Base-by-base conservation (phyloP, 2,888 invertebrate species). In the Sabatieria punctata region DNA sequence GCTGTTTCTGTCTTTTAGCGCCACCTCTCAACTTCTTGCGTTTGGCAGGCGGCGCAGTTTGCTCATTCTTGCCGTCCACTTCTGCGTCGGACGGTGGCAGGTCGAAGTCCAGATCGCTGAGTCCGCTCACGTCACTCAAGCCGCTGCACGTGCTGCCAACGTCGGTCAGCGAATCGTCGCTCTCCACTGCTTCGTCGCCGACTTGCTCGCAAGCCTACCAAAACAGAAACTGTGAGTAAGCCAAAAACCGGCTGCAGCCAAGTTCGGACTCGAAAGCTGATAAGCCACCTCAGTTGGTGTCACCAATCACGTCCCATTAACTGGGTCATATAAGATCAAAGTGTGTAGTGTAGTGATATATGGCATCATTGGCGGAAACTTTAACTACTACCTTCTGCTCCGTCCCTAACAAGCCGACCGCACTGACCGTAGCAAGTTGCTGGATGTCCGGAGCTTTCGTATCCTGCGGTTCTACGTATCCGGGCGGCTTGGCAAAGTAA, bases 401-500 rank as follows among this genome's bases (percentile, higher is more conserved):
- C n/a, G n/a, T n/a, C n/a, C n/a, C n/a, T n/a, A n/a, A n/a, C n/a
- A n/a, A n/a, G n/a, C n/a, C n/a, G n/a, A n/a, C n/a, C n/a, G n/a
- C n/a, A n/a, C n/a, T n/a, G n/a, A n/a, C n/a, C n/a, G n/a, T n/a
- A n/a, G n/a, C n/a, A n/a, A n/a, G n/a, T n/a, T n/a, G n/a, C n/a
- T n/a, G n/a, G n/a, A n/a, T n/a, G n/a, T n/a, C n/a, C n/a, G n/a
- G n/a, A n/a, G n/a, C n/a, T n/a, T n/a, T n/a, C n/a, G n/a, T n/a
- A n/a, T n/a, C n/a, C n/a, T n/a, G n/a, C n/a, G n/a, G 13, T 39
- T n/a, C 18, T 13, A 23, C 56, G 42, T 55, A 61, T 19, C 58
- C 59, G 4, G 60, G 57, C n/a, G 62, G 63, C 19, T 48, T 46
- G 1, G 51, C 51, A 72, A 85, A 97, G 68, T 84, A 95, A 1